Conservation (phyloP, 2,113 vertebrate species). For the Lates calcarifer region DNA sequence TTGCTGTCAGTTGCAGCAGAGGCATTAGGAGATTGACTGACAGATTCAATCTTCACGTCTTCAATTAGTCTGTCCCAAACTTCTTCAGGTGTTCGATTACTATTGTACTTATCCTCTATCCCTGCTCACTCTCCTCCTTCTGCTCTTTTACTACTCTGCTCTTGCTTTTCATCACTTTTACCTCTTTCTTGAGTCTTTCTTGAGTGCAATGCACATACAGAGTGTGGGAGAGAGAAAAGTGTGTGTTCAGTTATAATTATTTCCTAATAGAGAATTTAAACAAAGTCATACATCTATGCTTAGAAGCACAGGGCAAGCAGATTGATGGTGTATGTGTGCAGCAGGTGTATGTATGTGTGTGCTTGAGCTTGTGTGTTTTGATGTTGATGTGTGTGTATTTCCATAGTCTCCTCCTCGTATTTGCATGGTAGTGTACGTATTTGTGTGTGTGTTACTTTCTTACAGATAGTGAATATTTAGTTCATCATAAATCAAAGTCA, state of each 20-base stretch:
- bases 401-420: conserved; percentile 4
- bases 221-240: too few relatives aligned
- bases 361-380: too few relatives aligned
- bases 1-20: conserved; percentile 8
- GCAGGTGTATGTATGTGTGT: neutral
- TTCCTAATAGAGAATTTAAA: too few relatives aligned
- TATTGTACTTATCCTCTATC: neutral
- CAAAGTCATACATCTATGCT: too few relatives aligned
- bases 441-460: neutral
- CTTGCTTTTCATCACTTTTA: neutral
- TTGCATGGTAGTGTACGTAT: conserved; percentile 4
- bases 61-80: conserved; percentile 12
- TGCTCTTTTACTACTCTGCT: neutral
- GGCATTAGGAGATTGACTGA: conserved; percentile 21
- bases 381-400: conserved; percentile 7
- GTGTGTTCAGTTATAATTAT: too few relatives aligned
- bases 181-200: neutral
- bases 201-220: too few relatives aligned
- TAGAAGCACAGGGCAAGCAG: neutral
- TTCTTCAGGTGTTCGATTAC: neutral
- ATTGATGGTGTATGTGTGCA: neutral
- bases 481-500: conserved; percentile 64
- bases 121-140: neutral
- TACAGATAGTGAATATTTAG: conserved; percentile 31
- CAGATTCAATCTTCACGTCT: conserved; percentile 34